phyloP scores from a whole-genome alignment of 2,113 vertebrate species.

The Hippocampus zosterae region DNA sequence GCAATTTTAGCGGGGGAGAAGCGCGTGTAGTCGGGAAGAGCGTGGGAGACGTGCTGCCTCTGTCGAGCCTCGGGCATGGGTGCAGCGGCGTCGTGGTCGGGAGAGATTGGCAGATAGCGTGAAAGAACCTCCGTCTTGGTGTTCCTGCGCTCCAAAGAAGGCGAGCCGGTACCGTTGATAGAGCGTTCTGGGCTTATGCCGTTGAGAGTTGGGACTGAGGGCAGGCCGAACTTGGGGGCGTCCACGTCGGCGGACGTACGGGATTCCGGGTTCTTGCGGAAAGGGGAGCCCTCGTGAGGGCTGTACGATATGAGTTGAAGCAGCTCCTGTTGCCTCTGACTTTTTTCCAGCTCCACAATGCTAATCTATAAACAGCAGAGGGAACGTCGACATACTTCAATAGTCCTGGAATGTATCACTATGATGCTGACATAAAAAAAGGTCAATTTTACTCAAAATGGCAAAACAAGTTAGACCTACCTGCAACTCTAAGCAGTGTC shows the following conservation, averaged over 20 bases:
- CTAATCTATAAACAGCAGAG: slow-evolving; percentile 81
- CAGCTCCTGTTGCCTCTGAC: slow-evolving; percentile 92
- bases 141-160: slow-evolving; percentile 75
- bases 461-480: slow-evolving; percentile 52
- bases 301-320: slow-evolving; percentile 93
- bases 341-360: slow-evolving; percentile 97
- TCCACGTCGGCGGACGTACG: slow-evolving; percentile 77
- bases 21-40: slow-evolving; percentile 91
- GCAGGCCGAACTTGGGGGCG: slow-evolving; percentile 72
- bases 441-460: not conserved
- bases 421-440: not conserved
- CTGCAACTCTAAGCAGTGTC: slow-evolving; percentile 94
- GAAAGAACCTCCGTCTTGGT: slow-evolving; percentile 84
- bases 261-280: slow-evolving; percentile 76
- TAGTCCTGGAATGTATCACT: not conserved
- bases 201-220: slow-evolving; percentile 65
- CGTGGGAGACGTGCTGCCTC: slow-evolving; percentile 73
- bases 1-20: slow-evolving; percentile 96
- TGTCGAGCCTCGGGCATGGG: slow-evolving; percentile 73
- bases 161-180: slow-evolving; percentile 81
- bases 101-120: slow-evolving; percentile 81
- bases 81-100: slow-evolving; percentile 84
- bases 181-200: slow-evolving; percentile 85
- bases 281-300: slow-evolving; percentile 78
- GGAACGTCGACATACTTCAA: slow-evolving; percentile 34